A percentile compares a stretch with the other conserved stretches of the same genome.
These are phyloP conservation scores for Chloroceryle aenea DNA, from an alignment of 2,113 vertebrate species.

Conservation along the genomic window DNA sequence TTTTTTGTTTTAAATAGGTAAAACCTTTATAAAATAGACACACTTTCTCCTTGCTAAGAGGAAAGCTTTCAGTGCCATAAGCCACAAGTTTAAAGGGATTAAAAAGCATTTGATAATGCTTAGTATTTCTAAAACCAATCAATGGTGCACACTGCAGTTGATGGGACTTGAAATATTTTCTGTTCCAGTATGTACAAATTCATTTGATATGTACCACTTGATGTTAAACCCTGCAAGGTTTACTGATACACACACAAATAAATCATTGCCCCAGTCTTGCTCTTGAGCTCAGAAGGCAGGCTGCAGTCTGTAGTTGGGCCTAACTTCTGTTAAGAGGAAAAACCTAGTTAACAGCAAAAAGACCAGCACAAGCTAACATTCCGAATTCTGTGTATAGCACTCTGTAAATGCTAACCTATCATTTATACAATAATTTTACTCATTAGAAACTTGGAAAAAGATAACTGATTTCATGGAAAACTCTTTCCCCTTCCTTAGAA, in stretches of 20 bases:
- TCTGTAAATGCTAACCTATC: neutral
- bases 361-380: neutral
- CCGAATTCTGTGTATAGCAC: neutral
- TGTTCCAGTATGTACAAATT: neutral
- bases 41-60: neutral
- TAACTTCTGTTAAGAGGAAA: neutral
- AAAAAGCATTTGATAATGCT: neutral
- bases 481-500: neutral
- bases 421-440: neutral
- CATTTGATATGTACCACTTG: neutral
- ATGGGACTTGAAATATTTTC: neutral
- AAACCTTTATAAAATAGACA: neutral
- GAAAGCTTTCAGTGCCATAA: neutral
- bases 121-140: neutral
- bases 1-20: neutral
- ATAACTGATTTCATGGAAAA: neutral
- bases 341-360: neutral
- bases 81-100: neutral
- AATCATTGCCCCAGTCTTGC: neutral
- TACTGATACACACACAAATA: neutral
- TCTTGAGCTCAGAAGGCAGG: neutral
- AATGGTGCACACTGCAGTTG: neutral
- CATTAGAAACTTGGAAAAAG: neutral
- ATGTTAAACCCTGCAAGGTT: neutral
- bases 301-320: neutral